phyloP scores from a whole-genome alignment of 2,113 vertebrate genomes.

The Perca flavescens region DNA sequence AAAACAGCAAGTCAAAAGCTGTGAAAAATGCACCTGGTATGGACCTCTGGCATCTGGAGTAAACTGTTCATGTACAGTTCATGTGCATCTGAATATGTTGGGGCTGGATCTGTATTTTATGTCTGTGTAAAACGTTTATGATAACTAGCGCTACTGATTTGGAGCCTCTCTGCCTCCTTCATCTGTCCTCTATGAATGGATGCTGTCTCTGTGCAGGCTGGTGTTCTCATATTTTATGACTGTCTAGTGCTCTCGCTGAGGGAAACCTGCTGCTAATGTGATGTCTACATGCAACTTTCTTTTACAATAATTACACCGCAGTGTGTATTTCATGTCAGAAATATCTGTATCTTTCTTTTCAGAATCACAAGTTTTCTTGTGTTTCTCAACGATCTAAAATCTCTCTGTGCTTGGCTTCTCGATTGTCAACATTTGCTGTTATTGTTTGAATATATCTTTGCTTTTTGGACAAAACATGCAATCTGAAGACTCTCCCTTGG shows the following conservation, averaged over 20 bases:
- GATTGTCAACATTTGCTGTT: background rate
- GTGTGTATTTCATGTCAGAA: background rate
- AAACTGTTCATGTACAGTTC: conserved; percentile 18
- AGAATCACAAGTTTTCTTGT: no score
- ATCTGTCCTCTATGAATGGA: conserved; percentile 26
- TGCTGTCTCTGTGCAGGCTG: conserved; percentile 4
- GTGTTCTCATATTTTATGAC: conserved; percentile 4
- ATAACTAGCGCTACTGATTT: conserved; percentile 14
- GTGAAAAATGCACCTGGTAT: conserved; percentile 56
- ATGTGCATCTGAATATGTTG: conserved; percentile 22
- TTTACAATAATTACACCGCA: background rate
- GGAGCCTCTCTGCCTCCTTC: conserved; percentile 15
- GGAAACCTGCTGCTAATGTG: conserved; percentile 6
- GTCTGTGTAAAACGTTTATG: background rate
- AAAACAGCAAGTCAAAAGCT: conserved; percentile 40
- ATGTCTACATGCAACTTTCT: background rate
- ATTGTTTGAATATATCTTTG: background rate
- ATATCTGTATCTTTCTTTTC: background rate
- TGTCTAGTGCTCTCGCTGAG: background rate
- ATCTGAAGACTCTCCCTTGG: background rate
- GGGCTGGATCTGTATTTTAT: background rate
- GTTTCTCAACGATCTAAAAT: background rate
- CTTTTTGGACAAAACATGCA: background rate
- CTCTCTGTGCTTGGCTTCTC: no score
- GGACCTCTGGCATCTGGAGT: conserved; percentile 43